Base-by-base conservation (phyloP, 1,140 invertebrate genomes). In the Dermatophagoides farinae region DNA sequence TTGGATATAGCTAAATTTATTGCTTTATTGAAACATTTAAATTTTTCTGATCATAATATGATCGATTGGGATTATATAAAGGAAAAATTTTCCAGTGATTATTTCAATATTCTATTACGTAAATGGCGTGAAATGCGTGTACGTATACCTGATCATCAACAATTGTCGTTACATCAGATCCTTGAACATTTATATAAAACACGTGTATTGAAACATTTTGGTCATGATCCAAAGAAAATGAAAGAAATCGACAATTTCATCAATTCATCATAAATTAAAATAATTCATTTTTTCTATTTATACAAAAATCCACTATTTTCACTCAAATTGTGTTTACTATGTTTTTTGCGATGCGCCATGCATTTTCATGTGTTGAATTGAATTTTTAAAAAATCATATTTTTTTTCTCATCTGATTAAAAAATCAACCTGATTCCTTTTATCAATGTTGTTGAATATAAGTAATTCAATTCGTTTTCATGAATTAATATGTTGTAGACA, bases 1-100 rank as follows among this genome's bases (percentile, higher is more conserved):
- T 55, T 38, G 14, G 53, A 55, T 55, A 55, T 55, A 2, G 53
- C 31, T 11, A 14, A 23, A 20, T 25, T 55, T 2, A 44, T 55
- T 39, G 53, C 53, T 2, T 25, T 55, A 25, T n/a, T 55, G 38
- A 20, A 20, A n/a, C 25, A 23, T 11, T 55, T 14, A n/a, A 23
- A 18, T 20, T 55, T 14, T 14, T 1, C 6, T 23, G 53, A 55
- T 44, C 4, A 38, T n/a, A 23, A 14, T 12, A n/a, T 55, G 38
- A 55, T 55, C 23, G 53, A 55, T 23, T 55, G 53, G 53, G 53
- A 55, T 44, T 55, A 25, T 55, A 55, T 55, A n/a, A 55, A 55
- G 31, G 53, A 55, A 44, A 39, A 55, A 23, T 55, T 55, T 25
- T 55, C 53, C 31, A 55, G 53, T 14, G 25, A 38, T 18, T 55